Base-by-base conservation (phyloP, 2,113 vertebrate genomes). In the Cettia cetti region DNA sequence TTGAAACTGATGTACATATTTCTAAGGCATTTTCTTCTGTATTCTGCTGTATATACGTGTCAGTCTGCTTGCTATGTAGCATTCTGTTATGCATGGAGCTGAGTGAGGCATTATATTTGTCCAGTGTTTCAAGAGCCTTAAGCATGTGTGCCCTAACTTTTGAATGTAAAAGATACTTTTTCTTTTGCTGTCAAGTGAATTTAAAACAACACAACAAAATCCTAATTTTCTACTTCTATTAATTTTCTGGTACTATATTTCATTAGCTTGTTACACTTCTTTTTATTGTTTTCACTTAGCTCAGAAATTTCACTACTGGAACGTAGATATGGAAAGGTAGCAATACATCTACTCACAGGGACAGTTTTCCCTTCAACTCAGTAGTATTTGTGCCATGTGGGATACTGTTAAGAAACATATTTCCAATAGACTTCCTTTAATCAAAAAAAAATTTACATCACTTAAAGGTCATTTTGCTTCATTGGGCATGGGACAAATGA, bases 31-130 rank as follows among this genome's bases (percentile, higher is more conserved):
- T 97, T 96, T 96, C 87, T 96, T 92, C 95, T 94, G 94, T 97
- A 81, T 92, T 91, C 92, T 95, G 49, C 63, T 97, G 95, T 98
- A 96, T 63, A 93, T 97, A 96, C 33, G 76, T 89, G 90, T 97
- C 95, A 96, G 95, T 95, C 95, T 97, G 98, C 97, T 98, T 98
- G 97, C 94, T 94, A 13, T 7, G 77, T 97, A 96, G 92, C 91
- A 96, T 97, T 97, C 95, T 86, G 96, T 97, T 98, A 95, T 98
- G 98, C 98, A 98, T 98, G 98, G 95, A 97, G 90, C 90, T 95
- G 78, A 87, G 89, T 95, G 94, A 96, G 77, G 59, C 96, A 96
- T 93, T 95, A 83, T 97, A 95, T 95, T 96, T 93, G 97, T 97
- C 93, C 92, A 87, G 95, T 97, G 97, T 97, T 97, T 96, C 92